Percentiles rank a stretch among this genome's conserved stretches.
phyloP scores from a whole-genome alignment of 2,888 invertebrate genomes.

The Agrotis ipsilon region DNA sequence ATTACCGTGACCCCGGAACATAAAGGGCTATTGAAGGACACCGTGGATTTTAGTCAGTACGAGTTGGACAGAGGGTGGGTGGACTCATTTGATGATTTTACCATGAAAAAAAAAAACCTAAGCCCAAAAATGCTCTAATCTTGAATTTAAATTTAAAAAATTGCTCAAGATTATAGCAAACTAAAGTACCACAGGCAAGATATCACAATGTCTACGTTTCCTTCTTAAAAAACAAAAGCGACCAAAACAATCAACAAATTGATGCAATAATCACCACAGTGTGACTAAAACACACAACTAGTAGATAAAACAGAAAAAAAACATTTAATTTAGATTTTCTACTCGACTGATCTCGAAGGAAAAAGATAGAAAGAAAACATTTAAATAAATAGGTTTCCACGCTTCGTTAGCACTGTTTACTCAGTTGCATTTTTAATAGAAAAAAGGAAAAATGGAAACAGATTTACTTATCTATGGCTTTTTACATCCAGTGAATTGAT shows the following conservation, averaged over 20 bases:
- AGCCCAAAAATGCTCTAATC: no score
- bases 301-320: slow-evolving; percentile 6
- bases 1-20: no score
- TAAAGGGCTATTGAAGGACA: no score
- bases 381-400: slow-evolving; percentile 32
- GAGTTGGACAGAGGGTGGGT: no score
- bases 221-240: no score
- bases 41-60: no score
- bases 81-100: no score
- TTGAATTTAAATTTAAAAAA: no score
- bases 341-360: neutral
- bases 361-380: slow-evolving; percentile 7
- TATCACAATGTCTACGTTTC: no score
- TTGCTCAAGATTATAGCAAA: no score
- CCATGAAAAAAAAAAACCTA: no score
- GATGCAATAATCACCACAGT: slow-evolving; percentile 5
- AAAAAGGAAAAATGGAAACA: slow-evolving; percentile 1
- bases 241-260: neutral
- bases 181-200: no score
- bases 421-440: slow-evolving; percentile 8
- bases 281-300: neutral
- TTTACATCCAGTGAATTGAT: neutral
- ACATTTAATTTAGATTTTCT: slow-evolving; percentile 6
- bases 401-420: slow-evolving; percentile 14
- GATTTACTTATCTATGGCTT: slow-evolving; percentile 7